These are phyloP conservation scores for Stegostoma tigrinum DNA, from an alignment of 2,113 vertebrate genomes.

Conservation along the genomic window DNA sequence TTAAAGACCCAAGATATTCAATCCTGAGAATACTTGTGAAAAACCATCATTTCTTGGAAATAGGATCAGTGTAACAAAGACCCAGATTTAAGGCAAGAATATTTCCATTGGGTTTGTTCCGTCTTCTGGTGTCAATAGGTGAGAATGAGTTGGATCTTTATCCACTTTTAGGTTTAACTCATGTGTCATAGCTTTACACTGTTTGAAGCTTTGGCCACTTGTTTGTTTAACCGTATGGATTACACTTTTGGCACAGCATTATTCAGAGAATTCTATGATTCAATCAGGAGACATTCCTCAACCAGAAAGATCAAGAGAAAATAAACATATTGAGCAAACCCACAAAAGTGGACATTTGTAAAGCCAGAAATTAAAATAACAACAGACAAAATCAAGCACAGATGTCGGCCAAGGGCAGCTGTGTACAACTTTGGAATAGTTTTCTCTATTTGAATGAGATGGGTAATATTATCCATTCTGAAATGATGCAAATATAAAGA, in stretches of 20 bases:
- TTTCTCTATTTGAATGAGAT: constrained; percentile 26
- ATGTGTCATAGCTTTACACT: constrained; percentile 30
- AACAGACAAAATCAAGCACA: constrained; percentile 37
- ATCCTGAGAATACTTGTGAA: neutral
- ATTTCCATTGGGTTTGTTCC: neutral
- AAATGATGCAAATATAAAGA: neutral
- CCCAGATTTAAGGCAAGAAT: neutral
- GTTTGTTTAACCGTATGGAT: constrained; percentile 34
- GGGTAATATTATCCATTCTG: constrained; percentile 2
- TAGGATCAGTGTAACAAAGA: neutral
- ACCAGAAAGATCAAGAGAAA: constrained; percentile 38
- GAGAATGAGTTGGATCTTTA: neutral
- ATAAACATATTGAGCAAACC: constrained; percentile 35
- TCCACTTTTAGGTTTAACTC: constrained; percentile 5
- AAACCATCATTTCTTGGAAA: neutral
- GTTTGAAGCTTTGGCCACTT: constrained; percentile 33
- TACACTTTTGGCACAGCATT: constrained; percentile 33
- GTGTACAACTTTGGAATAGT: constrained; percentile 32
- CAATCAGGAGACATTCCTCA: constrained; percentile 36
- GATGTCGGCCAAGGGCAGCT: constrained; percentile 1
- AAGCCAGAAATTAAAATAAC: constrained; percentile 36
- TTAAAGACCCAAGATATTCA: neutral
- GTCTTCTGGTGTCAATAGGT: neutral
- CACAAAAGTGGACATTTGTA: constrained; percentile 37
- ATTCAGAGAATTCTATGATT: constrained; percentile 32